Evolutionary conservation across 2,113 vertebrate genomes (phyloP).

Genomic region (Chaenogobius annularis): DNA sequence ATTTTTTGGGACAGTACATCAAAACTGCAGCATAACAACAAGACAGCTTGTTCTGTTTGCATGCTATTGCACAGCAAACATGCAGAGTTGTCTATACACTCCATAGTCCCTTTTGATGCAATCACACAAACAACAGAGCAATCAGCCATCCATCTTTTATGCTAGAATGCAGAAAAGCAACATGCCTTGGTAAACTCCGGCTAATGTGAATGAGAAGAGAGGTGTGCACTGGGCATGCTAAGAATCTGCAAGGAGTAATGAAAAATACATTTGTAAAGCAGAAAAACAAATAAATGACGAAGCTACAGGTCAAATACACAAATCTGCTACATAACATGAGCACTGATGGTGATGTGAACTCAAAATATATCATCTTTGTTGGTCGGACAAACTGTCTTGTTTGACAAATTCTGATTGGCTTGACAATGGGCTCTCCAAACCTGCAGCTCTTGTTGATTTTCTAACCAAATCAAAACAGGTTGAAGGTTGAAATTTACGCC

Average conservation of each 20-base stretch:
- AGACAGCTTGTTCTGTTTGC: constrained; percentile 70
- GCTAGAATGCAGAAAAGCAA: constrained; percentile 47
- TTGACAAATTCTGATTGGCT: background rate
- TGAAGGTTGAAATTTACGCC: background rate
- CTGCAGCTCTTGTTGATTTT: background rate
- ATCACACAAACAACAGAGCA: constrained; percentile 46
- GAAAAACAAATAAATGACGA: constrained; percentile 5
- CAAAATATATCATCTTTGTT: background rate
- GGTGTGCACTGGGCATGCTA: constrained; percentile 15
- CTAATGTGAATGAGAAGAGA: constrained; percentile 39
- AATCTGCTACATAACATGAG: background rate
- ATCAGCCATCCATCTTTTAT: constrained; percentile 66
- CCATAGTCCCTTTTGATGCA: constrained; percentile 28
- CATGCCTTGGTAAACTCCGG: constrained; percentile 55
- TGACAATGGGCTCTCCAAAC: background rate
- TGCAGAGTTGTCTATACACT: constrained; percentile 33
- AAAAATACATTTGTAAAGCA: constrained; percentile 17
- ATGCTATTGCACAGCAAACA: constrained; percentile 63
- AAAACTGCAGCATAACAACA: constrained; percentile 61
- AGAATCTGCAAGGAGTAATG: constrained; percentile 43
- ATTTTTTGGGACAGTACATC: constrained; percentile 72
- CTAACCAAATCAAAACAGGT: background rate
- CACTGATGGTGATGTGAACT: background rate
- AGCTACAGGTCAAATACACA: background rate
- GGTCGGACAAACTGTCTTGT: background rate